Evolutionary conservation across 2,888 invertebrate genomes (phyloP).

Genomic region (Agapetus fuscipes): DNA sequence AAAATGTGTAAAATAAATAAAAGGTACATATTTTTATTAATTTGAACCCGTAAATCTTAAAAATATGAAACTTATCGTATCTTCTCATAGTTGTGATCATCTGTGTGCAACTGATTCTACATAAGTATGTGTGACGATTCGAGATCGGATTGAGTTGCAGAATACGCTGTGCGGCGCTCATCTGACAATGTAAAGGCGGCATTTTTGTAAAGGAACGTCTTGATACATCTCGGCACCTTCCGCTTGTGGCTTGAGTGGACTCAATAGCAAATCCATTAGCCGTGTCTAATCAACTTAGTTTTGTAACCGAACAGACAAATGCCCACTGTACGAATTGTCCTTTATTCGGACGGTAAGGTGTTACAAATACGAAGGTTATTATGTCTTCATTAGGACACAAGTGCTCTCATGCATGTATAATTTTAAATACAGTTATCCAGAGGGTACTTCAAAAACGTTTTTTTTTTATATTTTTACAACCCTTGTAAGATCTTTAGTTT

Average conservation of each 20-base stretch:
- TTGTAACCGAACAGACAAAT: slow-evolving; percentile 2
- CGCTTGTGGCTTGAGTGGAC: not conserved
- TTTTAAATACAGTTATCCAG: too few species aligned
- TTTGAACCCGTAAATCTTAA: too few species aligned
- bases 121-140: too few species aligned
- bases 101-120: too few species aligned
- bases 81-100: too few species aligned
- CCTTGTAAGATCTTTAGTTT: too few species aligned
- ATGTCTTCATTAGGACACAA: slow-evolving; percentile 16
- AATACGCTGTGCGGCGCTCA: slow-evolving; percentile 3
- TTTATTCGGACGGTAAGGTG: slow-evolving; percentile 1
- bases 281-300: slow-evolving; percentile 15
- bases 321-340: slow-evolving; percentile 3
- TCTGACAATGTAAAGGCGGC: not conserved
- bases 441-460: too few species aligned
- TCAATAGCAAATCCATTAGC: slow-evolving; percentile 20
- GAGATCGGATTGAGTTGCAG: too few species aligned
- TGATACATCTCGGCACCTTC: not conserved
- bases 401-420: not conserved
- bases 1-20: too few species aligned
- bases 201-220: not conserved
- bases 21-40: too few species aligned
- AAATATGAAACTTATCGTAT: too few species aligned
- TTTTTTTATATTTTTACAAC: too few species aligned
- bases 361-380: slow-evolving; percentile 12